Base-by-base conservation (phyloP, 2,113 vertebrate species). In the Heterocephalus glaber region DNA sequence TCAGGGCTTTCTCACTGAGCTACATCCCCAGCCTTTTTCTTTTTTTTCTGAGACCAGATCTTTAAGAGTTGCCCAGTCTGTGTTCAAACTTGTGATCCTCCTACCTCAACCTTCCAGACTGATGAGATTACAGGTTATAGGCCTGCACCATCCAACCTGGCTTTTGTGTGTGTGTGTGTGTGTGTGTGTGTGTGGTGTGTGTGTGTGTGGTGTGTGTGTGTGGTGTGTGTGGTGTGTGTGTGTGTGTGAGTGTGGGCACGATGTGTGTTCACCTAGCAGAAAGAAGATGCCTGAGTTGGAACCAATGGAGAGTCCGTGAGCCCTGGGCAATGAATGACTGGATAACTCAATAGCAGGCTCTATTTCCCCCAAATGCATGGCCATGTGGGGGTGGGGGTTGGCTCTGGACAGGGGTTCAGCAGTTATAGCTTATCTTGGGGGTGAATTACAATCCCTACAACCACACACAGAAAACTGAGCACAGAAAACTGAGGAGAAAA, bases 221-320 rank as follows among this genome's bases (percentile, higher is more conserved):
- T 70, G n/a, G n/a, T 68, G 66, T 38, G 66, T 68, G 66, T 68
- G n/a, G n/a, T 70, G 66, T 38, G n/a, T 38, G 19, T 70, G 66
- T 70, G n/a, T 70, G n/a, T n/a, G n/a, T n/a, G n/a, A n/a, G n/a
- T n/a, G n/a, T n/a, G n/a, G n/a, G n/a, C n/a, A n/a, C n/a, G n/a
- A 49, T 49, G 47, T 56, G 33, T 52, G 38, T 30, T 47, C 4
- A 1, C 22, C 30, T 9, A 26, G 44, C 33, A 90, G 88, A 38
- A 82, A 17, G 9, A 56, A 60, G 66, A 61, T 0, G 0, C 6
- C 1, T 5, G 26, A 77, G 68, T 2, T 8, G 24, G 44, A 49
- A 63, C 54, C 38, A 33, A 0, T 1, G 22, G 47, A 63, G 52
- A 13, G 24, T 68, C n/a, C 58, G 2, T 0, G 30, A 68, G 26